Base-by-base conservation (phyloP, 2,888 invertebrate genomes). In the Drosophila melanosoma region DNA sequence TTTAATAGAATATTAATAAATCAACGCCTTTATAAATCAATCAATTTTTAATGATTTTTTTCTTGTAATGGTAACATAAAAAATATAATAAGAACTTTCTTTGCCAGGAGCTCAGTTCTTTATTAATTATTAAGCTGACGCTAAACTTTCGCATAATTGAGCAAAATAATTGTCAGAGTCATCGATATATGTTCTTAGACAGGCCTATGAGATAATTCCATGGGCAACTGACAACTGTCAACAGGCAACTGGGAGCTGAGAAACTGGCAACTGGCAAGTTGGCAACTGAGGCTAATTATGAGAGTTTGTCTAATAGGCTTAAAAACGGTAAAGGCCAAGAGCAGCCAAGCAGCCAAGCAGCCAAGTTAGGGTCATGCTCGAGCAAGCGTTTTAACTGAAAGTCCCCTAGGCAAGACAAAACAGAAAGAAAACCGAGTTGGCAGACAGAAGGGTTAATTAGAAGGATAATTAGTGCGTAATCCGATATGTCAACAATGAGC, bases 391-490 rank as follows among this genome's bases (percentile, higher is more conserved):
- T 40, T 60, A 49, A 54, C 59, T 49, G 45, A 66, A 73, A 62
- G 66, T 63, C 58, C 72, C 74, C 57, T 61, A 56, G 72, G 74
- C 79, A 66, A 76, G 56, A 53, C n/a, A n/a, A 67, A 74, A 70
- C 61, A 60, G 63, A 81, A 72, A 72, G 72, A 74, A 80, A 80
- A 67, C 53, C 68, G 59, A 66, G 52, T 67, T 35, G 59, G 32
- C 66, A 78, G 77, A 76, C 60, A 67, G 70, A 91, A 90, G 91
- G 91, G 91, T 91, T 91, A 91, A 91, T 91, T 91, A 91, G 91
- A 89, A 90, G 89, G 87, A 91, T 91, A 91, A 91, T 91, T 91
- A 91, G 91, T 91, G 89, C 90, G 91, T 91, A 91, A 91, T 91
- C 90, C 91, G 90, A 91, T 91, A 91, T 87, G 89, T 91, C 91